These are phyloP conservation scores for Polydrusus tereticollis DNA, from an alignment of 2,888 invertebrate genomes.

Conservation along the genomic window DNA sequence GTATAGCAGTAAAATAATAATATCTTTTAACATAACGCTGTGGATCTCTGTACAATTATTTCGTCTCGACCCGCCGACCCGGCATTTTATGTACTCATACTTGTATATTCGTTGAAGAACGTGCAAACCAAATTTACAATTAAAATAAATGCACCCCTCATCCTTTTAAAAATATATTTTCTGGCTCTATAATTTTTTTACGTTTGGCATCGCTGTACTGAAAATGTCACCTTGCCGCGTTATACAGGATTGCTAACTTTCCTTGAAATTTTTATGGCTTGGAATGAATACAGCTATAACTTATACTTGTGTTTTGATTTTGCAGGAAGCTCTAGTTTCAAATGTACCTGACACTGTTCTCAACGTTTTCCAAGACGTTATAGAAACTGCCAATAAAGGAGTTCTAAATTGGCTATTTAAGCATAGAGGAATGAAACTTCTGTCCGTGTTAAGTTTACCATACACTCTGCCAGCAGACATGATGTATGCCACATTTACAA, in stretches of 20 bases:
- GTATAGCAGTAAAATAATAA: no score
- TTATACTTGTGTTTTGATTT: constrained; percentile 41
- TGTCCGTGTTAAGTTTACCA: constrained; percentile 86
- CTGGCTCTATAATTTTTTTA: not conserved
- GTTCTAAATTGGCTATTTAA: constrained; percentile 92
- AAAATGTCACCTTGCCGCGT: not conserved
- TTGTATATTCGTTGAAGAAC: no score
- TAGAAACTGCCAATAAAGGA: constrained; percentile 92
- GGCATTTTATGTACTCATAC: no score
- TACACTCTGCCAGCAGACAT: constrained; percentile 91
- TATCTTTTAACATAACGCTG: no score
- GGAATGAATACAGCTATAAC: not conserved
- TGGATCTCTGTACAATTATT: no score
- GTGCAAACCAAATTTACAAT: no score
- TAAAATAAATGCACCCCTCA: no score
- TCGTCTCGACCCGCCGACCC: no score
- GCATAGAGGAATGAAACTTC: constrained; percentile 83
- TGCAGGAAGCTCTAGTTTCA: constrained; percentile 86
- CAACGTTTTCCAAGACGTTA: constrained; percentile 92
- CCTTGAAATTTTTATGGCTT: not conserved
- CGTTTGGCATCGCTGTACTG: not conserved
- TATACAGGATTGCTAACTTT: not conserved
- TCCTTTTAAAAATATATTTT: not conserved
- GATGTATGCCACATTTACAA: constrained; percentile 86
- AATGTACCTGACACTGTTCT: constrained; percentile 92